phyloP scores from a whole-genome alignment of 2,113 vertebrate genomes.

The Thunnus maccoyii region DNA sequence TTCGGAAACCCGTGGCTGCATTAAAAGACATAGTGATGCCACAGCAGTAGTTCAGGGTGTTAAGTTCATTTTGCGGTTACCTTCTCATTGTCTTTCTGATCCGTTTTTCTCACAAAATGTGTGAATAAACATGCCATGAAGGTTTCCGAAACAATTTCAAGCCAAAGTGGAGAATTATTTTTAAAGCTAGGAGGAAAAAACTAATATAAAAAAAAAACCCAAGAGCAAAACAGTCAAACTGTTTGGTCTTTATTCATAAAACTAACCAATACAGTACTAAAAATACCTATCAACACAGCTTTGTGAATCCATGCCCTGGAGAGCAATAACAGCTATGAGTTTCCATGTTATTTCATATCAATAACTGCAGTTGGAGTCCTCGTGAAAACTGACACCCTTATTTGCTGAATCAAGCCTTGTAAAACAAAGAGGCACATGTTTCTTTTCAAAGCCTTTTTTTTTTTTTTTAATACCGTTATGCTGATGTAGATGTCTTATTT shows the following conservation, averaged over 20 bases:
- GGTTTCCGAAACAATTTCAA: too few relatives aligned
- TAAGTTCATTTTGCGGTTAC: background rate
- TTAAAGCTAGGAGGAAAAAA: background rate
- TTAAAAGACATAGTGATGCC: background rate
- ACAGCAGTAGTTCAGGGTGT: background rate
- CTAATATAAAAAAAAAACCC: background rate
- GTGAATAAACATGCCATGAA: too few relatives aligned
- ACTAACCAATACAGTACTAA: background rate
- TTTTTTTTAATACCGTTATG: background rate
- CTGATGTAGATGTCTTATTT: background rate
- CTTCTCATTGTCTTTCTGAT: background rate
- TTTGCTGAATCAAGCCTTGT: background rate
- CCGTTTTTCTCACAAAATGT: background rate
- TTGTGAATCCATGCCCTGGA: background rate
- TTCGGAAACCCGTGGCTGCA: too few relatives aligned
- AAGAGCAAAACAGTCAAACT: background rate
- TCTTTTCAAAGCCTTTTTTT: background rate
- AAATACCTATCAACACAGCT: background rate
- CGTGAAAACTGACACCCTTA: background rate
- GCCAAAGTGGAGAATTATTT: too few relatives aligned
- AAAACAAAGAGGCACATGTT: background rate
- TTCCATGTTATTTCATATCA: background rate
- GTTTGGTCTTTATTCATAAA: conserved; percentile 1
- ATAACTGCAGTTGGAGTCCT: background rate
- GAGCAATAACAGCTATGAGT: background rate